Percentiles rank a stretch among this genome's conserved stretches.
These are phyloP conservation scores for Pristiophorus japonicus DNA, from an alignment of 2,113 vertebrate species.

Conservation along the genomic window DNA sequence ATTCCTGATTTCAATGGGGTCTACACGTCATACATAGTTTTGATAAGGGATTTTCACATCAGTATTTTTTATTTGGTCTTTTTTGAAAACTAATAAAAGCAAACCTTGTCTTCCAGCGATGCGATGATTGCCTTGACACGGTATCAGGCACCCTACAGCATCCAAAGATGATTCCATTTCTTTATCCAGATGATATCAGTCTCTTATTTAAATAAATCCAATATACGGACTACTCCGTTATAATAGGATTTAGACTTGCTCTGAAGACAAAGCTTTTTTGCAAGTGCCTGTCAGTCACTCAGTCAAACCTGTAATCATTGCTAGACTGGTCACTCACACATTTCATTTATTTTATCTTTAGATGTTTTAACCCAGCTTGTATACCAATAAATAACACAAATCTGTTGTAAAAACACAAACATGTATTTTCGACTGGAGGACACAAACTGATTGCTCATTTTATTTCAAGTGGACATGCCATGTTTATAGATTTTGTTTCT, in stretches of 20 bases:
- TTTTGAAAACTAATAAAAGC: conserved; percentile 8
- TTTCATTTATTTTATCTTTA: conserved; percentile 27
- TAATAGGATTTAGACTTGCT: conserved; percentile 9
- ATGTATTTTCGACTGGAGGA: neutral
- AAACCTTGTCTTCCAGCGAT: neutral
- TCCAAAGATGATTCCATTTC: conserved; percentile 33
- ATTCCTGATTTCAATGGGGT: neutral
- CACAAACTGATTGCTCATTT: neutral
- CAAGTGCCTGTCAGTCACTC: conserved; percentile 23
- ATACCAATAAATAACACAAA: conserved; percentile 22
- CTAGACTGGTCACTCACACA: neutral
- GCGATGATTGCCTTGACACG: conserved; percentile 7
- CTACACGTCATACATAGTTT: neutral
- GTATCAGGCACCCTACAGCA: neutral
- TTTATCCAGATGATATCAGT: conserved; percentile 18
- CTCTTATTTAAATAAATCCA: conserved; percentile 31
- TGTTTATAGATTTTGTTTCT: conserved; percentile 25
- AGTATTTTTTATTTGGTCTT: neutral
- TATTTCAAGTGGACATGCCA: neutral
- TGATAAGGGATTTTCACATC: conserved; percentile 8
- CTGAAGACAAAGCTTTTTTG: neutral
- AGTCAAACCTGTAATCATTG: conserved; percentile 5
- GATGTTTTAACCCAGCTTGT: neutral
- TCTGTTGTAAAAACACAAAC: conserved; percentile 1
- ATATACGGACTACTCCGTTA: neutral